Evolutionary conservation across 1,140 invertebrate species (phyloP), one percentile per base, ranked within the genome.

Genomic region (Antheraea pernyi): DNA sequence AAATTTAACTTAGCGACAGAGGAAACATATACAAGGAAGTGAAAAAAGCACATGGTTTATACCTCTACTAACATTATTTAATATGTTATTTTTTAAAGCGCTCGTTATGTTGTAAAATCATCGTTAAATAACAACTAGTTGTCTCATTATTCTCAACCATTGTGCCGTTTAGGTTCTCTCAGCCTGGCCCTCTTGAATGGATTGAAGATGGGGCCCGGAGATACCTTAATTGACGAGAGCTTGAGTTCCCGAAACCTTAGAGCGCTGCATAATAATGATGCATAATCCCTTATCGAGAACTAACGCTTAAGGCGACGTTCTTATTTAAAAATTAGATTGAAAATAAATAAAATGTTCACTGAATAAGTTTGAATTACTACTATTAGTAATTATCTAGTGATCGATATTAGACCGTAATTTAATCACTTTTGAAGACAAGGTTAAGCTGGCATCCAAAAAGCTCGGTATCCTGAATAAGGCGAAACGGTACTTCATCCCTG

Each of bases 211-310:
- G 84, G 85, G 72, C 76, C 62, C 70, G 71, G 71, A 83, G 89
- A 91, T 91, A 91, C 82, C 86, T 91, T 91, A 91, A 91, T 91
- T 91, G 89, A 89, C 84, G 87, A 91, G 85, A 85, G 81, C 82
- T 78, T 84, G 80, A 76, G 81, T 85, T 84, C 82, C 87, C 86
- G 86, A 91, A 91, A 89, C 87, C 85, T 84, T 81, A 88, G 82
- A 84, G 81, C 84, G 79, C 84, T 86, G 86, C 82, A 90, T 89
- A 90, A 91, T 91, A 89, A 89, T 89, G 86, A 81, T 73, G 86
- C 77, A 89, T 91, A 89, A 87, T 88, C 76, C 87, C 89, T 86
- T 89, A 91, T 89, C 86, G 77, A 85, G 83, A 79, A 72, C 62
- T 62, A 16, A 39, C 53, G 48, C 64, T 90, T 87, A 88, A 90